phyloP scores from a whole-genome alignment of 2,797 vertebrate species.

The Myotis vivesi region DNA sequence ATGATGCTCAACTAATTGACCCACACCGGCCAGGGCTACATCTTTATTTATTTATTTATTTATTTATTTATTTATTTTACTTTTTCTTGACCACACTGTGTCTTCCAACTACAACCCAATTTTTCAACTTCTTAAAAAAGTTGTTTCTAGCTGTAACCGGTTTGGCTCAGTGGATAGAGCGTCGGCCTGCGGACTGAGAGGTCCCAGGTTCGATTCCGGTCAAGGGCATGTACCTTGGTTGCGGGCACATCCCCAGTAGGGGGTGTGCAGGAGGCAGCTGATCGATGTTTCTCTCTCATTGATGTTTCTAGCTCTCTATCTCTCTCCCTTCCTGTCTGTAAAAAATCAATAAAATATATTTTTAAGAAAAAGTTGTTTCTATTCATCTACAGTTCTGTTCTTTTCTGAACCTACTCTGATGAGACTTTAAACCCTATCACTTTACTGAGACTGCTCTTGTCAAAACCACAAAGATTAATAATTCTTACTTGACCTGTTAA shows the following conservation, averaged over 20 bases:
- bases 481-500: conserved; percentile 28
- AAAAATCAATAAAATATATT: too few species aligned
- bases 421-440: background rate
- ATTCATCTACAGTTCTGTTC: conserved; percentile 3
- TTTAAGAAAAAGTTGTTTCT: background rate
- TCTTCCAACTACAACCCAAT: background rate
- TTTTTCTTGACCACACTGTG: background rate
- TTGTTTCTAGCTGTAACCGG: too few species aligned
- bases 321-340: too few species aligned
- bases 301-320: too few species aligned
- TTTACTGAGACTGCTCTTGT: background rate
- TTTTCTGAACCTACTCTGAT: background rate
- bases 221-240: too few species aligned
- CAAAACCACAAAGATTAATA: background rate
- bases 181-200: too few species aligned
- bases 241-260: too few species aligned
- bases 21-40: background rate
- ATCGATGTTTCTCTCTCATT: too few species aligned
- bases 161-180: too few species aligned
- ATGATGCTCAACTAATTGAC: background rate
- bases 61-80: background rate
- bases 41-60: background rate
- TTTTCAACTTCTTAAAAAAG: conserved; percentile 38
- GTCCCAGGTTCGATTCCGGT: too few species aligned
- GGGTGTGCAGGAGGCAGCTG: too few species aligned